Base-by-base conservation (phyloP, 2,888 invertebrate species). In the Opisthograptis luteolata region DNA sequence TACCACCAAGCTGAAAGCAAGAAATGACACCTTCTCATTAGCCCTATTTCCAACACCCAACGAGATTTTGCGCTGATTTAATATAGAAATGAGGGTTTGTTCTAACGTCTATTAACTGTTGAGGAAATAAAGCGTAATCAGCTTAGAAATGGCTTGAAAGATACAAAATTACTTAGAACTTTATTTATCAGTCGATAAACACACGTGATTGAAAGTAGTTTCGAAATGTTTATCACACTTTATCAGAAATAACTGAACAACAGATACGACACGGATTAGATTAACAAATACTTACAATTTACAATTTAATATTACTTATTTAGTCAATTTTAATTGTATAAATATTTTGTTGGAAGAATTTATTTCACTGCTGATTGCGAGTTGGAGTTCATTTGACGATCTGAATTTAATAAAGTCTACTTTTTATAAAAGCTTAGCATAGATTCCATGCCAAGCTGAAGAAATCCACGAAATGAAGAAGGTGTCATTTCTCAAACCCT, bases 11-110 rank as follows among this genome's bases (percentile, higher is more conserved):
- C 64, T 64, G 52, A 50, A 65, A 61, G 22, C 30, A 28, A 61
- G 70, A 82, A 78, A 80, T 83, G 76, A 80, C 84, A 84, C 81
- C 80, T 73, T 79, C 59, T 32, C 27, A 10, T 27, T 35, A n/a
- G n/a, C 19, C 14, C 49, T 39, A 34, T 12, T 32, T 12, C 19
- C 17, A 30, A 7, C 20, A 17, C 3, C 10, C 13, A 13, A 5
- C 6, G 2, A 19, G 7, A 34, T 7, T 9, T 34, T 12, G n/a
- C n/a, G n/a, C n/a, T 13, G 15, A 24, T 24, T 15, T 1, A 4
- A 9, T 20, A 7, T 7, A 7, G 7, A 6, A 6, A 6, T n/a
- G n/a, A n/a, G n/a, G n/a, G n/a, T n/a, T n/a, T n/a, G n/a, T n/a
- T n/a, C n/a, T n/a, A n/a, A n/a, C n/a, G n/a, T n/a, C n/a, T n/a